Evolutionary conservation across 2,113 vertebrate genomes (phyloP).

Genomic region (Acanthisitta chloris): DNA sequence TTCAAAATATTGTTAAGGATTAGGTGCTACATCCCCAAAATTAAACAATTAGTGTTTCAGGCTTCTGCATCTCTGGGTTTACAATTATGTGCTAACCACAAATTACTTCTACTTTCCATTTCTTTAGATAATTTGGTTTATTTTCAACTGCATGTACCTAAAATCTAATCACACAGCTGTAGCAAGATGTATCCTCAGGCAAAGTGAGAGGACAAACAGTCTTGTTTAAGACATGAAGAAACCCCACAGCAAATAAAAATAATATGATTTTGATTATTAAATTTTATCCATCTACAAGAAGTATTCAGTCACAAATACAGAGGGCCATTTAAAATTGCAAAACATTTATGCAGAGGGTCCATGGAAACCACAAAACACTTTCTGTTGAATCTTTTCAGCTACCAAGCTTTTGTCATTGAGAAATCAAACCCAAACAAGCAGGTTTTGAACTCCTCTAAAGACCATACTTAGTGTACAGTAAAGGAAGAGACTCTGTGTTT

Average conservation of each 20-base stretch:
- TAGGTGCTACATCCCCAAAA: background rate
- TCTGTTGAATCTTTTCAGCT: background rate
- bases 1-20: background rate
- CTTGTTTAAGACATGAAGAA: slow-evolving; percentile 45
- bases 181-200: slow-evolving; percentile 36
- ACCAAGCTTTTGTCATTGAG: background rate
- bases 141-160: slow-evolving; percentile 36
- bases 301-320: slow-evolving; percentile 14
- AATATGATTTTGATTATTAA: slow-evolving; percentile 49
- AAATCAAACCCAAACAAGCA: background rate
- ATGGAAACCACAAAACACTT: background rate
- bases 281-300: slow-evolving; percentile 9
- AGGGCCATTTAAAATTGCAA: slow-evolving; percentile 43
- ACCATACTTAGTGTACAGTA: background rate
- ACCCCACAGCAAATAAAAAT: slow-evolving; percentile 43
- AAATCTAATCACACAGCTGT: slow-evolving; percentile 47
- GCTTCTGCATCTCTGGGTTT: background rate
- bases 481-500: background rate
- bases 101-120: slow-evolving; percentile 34
- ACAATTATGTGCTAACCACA: slow-evolving; percentile 33
- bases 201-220: slow-evolving; percentile 30
- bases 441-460: background rate
- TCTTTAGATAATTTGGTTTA: slow-evolving; percentile 31
- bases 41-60: background rate
- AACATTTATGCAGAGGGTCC: background rate